A percentile compares a stretch with the other conserved stretches of the same genome.
Conservation (phyloP, 2,113 vertebrate species). For the Dermatemys mawii region DNA sequence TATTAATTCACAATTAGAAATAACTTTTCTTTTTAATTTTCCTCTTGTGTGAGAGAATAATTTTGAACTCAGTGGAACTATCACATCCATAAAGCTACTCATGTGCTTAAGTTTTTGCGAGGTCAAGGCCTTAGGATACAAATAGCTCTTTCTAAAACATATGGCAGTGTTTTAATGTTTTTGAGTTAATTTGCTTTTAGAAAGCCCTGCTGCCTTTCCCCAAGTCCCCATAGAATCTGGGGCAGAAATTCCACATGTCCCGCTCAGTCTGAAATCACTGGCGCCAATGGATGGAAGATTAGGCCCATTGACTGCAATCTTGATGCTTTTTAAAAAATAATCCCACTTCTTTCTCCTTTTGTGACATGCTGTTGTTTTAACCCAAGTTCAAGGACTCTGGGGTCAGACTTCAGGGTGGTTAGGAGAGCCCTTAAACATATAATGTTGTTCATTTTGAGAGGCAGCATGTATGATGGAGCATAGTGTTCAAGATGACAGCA, state of each 20-base stretch:
- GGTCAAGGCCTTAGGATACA: neutral
- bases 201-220: neutral
- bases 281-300: neutral
- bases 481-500: neutral
- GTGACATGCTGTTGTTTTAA: neutral
- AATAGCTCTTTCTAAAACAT: neutral
- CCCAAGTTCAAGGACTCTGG: neutral
- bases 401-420: neutral
- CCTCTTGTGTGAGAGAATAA: neutral
- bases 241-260: neutral
- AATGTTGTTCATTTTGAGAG: neutral
- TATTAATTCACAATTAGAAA: neutral
- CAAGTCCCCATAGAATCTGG: neutral
- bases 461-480: neutral
- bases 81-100: neutral
- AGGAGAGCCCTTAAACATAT: neutral
- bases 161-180: neutral
- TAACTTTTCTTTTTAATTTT: neutral
- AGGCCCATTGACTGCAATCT: neutral
- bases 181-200: neutral
- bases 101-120: neutral
- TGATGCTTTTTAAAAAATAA: neutral
- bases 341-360: neutral
- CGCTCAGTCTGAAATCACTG: neutral
- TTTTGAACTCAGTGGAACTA: neutral